Base-by-base conservation (phyloP, 2,888 invertebrate genomes). In the Lamellibrachia columna region DNA sequence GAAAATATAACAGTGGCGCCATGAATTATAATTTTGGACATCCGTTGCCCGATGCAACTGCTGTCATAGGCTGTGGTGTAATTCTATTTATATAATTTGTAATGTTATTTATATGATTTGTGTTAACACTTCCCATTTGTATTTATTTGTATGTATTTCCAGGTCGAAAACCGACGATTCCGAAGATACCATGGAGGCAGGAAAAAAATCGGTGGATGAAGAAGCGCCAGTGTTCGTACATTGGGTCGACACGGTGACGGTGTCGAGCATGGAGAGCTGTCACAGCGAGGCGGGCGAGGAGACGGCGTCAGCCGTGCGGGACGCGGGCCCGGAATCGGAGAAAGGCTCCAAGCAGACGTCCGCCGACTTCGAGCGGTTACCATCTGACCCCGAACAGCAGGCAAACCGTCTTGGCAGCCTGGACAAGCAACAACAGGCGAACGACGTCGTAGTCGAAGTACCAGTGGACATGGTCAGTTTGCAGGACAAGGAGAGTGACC, bases 171-270 rank as follows among this genome's bases (percentile, higher is more conserved):
- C 22, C 22, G 75, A 75, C 75, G n/a, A 22, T 75, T 15, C n/a
- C 75, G 22, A 22, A 22, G 75, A 22, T 22, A n/a, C 75, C 22
- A 75, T 40, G 1, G 40, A 40, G 40, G 1, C 22, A 22, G 15
- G 55, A 55, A 7, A 55, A 9, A 55, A 11, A n/a, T 15, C 15
- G 22, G 75, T 22, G 1, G 75, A 75, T 6, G 75, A 75, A n/a
- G 75, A 75, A 22, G 22, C 75, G 75, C 75, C 75, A 75, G 22
- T 75, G 22, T 75, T 75, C 22, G 75, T 75, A n/a, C 92, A 92
- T n/a, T 95, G 95, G 95, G 95, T 95, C 8, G 95, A 95, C 93
- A 95, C 95, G 92, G 94, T 94, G 53, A 95, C 95, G 52, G 93
- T 95, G 7, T 94, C 95, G n/a, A 95, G 95, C 92, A 95, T 94